A percentile compares a stretch with the other conserved stretches of the same genome.
Conservation (phyloP, 2,797 vertebrate species). For the Protonibea diacanthus region DNA sequence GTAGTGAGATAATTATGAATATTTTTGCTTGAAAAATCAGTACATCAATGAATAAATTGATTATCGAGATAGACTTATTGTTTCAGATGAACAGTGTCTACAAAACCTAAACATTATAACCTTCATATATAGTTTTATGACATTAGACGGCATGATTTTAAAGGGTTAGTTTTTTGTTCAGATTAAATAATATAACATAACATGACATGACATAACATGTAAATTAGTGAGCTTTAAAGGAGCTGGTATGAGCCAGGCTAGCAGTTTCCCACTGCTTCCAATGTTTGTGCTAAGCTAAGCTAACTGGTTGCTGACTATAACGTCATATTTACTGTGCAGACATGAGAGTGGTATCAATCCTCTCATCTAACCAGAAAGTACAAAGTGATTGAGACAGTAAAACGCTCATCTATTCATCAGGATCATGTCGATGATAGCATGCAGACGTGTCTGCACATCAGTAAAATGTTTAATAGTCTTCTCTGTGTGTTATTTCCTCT, state of each 20-base stretch:
- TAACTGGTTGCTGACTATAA: neutral
- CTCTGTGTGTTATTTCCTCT: conserved; percentile 56
- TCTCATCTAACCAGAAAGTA: neutral
- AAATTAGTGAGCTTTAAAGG: neutral
- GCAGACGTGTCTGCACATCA: neutral
- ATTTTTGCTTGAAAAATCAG: neutral
- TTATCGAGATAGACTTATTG: neutral
- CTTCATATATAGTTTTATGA: neutral
- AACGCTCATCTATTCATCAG: neutral
- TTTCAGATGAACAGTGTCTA: neutral
- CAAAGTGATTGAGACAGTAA: neutral
- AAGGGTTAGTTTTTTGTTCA: neutral
- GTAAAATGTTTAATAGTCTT: conserved; percentile 15
- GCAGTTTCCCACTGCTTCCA: neutral
- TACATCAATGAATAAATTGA: too few relatives aligned
- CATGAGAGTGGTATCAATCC: neutral
- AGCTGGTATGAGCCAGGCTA: neutral
- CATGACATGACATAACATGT: neutral
- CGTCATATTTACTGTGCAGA: neutral
- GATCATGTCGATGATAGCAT: neutral
- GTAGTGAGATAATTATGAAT: neutral
- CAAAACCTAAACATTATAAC: neutral
- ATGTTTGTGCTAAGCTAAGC: conserved; percentile 15
- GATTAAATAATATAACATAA: neutral
- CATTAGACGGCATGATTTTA: neutral